phyloP scores from a whole-genome alignment of 2,888 invertebrate species.

The Conus canariensis region DNA sequence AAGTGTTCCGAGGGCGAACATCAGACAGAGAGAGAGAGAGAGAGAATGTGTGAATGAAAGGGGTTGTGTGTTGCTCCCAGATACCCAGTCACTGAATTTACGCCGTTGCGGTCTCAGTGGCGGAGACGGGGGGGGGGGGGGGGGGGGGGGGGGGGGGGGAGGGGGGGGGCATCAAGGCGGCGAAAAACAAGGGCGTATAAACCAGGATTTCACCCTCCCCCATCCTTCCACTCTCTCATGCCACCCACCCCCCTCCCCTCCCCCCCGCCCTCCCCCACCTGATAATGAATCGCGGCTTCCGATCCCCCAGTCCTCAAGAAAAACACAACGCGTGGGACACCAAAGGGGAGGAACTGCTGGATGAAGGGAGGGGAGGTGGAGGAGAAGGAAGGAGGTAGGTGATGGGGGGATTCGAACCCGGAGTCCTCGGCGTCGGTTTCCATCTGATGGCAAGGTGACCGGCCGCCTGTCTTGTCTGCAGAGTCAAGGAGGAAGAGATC shows the following conservation, averaged over 20 bases:
- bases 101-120: background rate
- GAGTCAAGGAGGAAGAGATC: background rate
- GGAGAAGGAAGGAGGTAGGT: background rate
- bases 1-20: background rate
- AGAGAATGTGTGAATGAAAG: background rate
- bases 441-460: background rate
- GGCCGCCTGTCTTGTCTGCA: background rate
- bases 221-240: too few species aligned
- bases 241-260: too few species aligned
- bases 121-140: background rate
- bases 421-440: background rate
- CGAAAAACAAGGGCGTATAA: background rate
- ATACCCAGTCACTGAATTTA: constrained; percentile 2
- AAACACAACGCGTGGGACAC: constrained; percentile 7
- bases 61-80: background rate
- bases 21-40: background rate
- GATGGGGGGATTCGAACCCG: background rate
- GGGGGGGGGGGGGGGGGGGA: background rate
- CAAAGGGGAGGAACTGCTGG: background rate
- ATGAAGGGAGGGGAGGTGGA: too few species aligned
- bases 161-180: background rate
- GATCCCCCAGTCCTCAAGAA: background rate
- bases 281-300: background rate
- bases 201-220: background rate
- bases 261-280: background rate